Evolutionary conservation across 2,113 vertebrate genomes (phyloP).

Genomic region (Orthochromis malagaraziensis): DNA sequence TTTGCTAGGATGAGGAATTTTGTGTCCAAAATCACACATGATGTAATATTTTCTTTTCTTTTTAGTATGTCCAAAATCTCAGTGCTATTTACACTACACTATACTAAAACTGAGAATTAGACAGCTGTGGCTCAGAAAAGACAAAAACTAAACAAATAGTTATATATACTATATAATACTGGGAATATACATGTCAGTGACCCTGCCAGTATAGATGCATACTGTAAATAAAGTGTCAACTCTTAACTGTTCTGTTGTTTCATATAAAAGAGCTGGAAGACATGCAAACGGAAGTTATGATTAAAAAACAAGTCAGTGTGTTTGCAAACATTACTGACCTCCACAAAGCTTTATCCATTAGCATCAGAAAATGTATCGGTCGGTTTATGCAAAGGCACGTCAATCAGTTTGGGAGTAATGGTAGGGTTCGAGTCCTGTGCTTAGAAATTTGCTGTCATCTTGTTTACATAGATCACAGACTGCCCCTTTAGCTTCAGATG

Average conservation of each 20-base stretch:
- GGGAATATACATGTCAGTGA: background rate
- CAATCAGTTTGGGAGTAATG: background rate
- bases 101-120: background rate
- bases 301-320: background rate
- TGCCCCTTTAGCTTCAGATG: conserved; percentile 33
- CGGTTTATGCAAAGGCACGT: background rate
- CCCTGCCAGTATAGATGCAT: background rate
- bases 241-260: background rate
- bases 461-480: background rate
- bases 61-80: background rate
- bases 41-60: background rate
- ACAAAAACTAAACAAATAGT: background rate
- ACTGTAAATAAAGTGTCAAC: background rate
- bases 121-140: background rate
- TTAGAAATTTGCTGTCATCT: background rate
- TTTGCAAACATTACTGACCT: background rate
- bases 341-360: background rate
- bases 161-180: background rate
- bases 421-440: background rate
- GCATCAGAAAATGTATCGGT: background rate
- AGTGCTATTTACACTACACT: background rate
- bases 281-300: background rate
- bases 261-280: background rate
- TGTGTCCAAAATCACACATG: background rate
- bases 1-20: background rate